phyloP scores from a whole-genome alignment of 1,140 invertebrate genomes.

The Euwallacea fornicatus region DNA sequence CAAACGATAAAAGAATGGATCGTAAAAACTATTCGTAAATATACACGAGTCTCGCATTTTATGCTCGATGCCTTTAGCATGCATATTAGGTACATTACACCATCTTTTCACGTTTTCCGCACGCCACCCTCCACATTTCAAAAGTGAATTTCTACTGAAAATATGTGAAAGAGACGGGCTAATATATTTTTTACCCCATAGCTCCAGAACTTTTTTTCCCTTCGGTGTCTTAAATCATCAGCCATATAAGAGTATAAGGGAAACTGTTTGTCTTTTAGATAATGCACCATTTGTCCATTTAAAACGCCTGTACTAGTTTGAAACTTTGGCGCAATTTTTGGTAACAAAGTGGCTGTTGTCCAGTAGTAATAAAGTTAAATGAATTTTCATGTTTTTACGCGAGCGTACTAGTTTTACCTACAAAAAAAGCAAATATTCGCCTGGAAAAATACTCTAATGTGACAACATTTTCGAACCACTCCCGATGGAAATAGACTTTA shows the following conservation, averaged over 20 bases:
- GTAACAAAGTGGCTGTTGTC: too few relatives aligned
- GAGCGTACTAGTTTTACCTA: too few relatives aligned
- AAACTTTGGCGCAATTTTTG: too few relatives aligned
- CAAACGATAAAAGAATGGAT: constrained; percentile 2
- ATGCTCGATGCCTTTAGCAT: constrained; percentile 19
- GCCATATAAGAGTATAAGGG: not conserved
- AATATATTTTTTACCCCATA: constrained; percentile 24
- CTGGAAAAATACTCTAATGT: too few relatives aligned
- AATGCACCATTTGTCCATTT: too few relatives aligned
- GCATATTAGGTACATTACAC: constrained; percentile 28
- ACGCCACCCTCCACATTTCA: constrained; percentile 28
- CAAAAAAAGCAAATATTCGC: too few relatives aligned
- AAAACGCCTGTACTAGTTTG: too few relatives aligned
- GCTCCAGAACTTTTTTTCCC: constrained; percentile 16
- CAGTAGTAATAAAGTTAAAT: too few relatives aligned
- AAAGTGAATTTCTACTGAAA: constrained; percentile 29
- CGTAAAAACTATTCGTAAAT: constrained; percentile 15
- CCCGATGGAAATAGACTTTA: too few relatives aligned
- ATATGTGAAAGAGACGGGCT: constrained; percentile 23
- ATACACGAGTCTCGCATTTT: constrained; percentile 17
- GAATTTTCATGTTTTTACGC: too few relatives aligned
- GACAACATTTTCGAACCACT: too few relatives aligned
- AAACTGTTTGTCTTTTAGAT: not conserved
- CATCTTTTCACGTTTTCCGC: constrained; percentile 27
- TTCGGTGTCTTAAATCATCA: constrained; percentile 22